Percentiles rank a stretch among this genome's conserved stretches.
phyloP scores from a whole-genome alignment of 2,113 vertebrate genomes.

The Eptatretus burgeri region DNA sequence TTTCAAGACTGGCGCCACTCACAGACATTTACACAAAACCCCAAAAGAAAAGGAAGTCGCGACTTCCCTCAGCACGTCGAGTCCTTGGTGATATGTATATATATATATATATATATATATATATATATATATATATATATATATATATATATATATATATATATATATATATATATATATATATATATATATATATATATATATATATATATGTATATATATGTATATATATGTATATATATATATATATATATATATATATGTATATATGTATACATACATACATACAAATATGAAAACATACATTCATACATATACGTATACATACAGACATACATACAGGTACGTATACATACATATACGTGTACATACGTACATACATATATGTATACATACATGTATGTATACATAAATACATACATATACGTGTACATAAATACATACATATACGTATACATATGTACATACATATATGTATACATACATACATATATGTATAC shows the following conservation, averaged over 20 bases:
- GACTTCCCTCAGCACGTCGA: too few relatives aligned
- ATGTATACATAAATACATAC: neutral
- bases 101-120: too few relatives aligned
- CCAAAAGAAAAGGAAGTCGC: too few relatives aligned
- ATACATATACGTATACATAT: neutral
- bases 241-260: neutral
- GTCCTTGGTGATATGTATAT: too few relatives aligned
- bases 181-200: neutral
- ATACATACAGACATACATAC: neutral
- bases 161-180: neutral
- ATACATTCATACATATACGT: neutral
- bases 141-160: neutral
- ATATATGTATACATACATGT: neutral
- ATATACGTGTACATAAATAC: neutral
- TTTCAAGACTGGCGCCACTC: too few relatives aligned
- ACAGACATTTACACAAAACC: too few relatives aligned
- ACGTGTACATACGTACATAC: neutral
- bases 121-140: too few relatives aligned
- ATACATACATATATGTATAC: neutral
- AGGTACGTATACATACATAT: neutral
- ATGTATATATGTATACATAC: neutral
- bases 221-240: neutral
- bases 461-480: neutral
- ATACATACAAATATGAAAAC: neutral
- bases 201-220: neutral